Evolutionary conservation across 1,140 invertebrate genomes (phyloP), one percentile per base, ranked within the genome.

Genomic region (Apis florea): DNA sequence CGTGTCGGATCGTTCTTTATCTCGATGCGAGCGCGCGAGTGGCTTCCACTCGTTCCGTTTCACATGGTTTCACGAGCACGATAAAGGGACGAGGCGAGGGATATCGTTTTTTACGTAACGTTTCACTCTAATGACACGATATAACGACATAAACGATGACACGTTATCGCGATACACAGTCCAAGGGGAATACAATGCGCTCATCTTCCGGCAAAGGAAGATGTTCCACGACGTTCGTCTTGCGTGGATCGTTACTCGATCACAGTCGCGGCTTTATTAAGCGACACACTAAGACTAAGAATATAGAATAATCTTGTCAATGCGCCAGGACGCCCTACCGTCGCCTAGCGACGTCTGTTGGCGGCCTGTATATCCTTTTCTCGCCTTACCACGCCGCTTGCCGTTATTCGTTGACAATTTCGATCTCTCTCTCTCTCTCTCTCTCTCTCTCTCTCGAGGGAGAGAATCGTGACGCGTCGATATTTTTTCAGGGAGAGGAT

Each of bases 261-360:
- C 15, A 69, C 47, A 49, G 19, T 56, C 54, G 5, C 13, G 15
- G 47, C 53, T 68, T 40, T 59, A 54, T 51, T 59, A 49, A 63
- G n/a, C n/a, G n/a, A 11, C 19, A 6, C 2, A 19, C 12, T 12
- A 17, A 61, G 54, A 72, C 63, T 26, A 26, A 47, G 26, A 67
- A 82, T 71, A 77, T 67, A 76, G 51, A 71, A 76, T 24, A 15
- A 51, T 63, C 31, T 83, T 85, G 83, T 53, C 73, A 78, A 19
- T n/a, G 53, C 26, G 83, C 77, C 83, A 84, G 59, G 31, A 58
- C 54, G 47, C 19, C 58, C 47, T 40, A 26, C 59, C 67, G 40
- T 59, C 19, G 24, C 19, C 24, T 83, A 63, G 61, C 15, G 40
- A 31, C 26, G 21, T 61, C n/a, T 67, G 10, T 51, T 13, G 31